These are phyloP conservation scores for Creontiades dilutus DNA, from an alignment of 2,888 invertebrate species.

Conservation along the genomic window DNA sequence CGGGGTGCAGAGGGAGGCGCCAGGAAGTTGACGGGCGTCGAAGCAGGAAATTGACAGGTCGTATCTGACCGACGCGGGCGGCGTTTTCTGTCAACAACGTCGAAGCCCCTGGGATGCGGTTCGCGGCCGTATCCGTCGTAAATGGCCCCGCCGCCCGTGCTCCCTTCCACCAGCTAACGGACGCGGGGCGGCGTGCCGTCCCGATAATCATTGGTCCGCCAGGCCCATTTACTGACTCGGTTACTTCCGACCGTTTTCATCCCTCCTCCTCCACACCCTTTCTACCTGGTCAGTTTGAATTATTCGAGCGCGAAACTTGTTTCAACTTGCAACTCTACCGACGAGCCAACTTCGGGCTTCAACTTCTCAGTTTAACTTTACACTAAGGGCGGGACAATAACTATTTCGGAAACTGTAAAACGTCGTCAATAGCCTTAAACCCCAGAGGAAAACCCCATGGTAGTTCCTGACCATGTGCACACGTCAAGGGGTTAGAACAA, in stretches of 20 bases:
- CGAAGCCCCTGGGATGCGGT: neutral
- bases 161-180: neutral
- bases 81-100: neutral
- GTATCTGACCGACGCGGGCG: constrained; percentile 45
- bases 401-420: too few relatives aligned
- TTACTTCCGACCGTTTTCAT: constrained; percentile 9
- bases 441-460: too few relatives aligned
- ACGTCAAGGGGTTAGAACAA: too few relatives aligned
- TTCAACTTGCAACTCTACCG: neutral
- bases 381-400: too few relatives aligned
- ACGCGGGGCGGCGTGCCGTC: neutral
- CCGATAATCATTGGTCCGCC: constrained; percentile 11
- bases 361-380: too few relatives aligned
- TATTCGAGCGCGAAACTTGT: constrained; percentile 6
- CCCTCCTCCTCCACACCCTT: neutral
- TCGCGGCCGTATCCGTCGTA: neutral
- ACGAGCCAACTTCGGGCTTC: too few relatives aligned
- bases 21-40: neutral
- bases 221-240: neutral
- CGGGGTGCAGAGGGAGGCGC: neutral
- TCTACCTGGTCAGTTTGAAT: neutral
- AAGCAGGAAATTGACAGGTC: constrained; percentile 60
- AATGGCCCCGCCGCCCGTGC: neutral
- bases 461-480: too few relatives aligned
- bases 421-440: too few relatives aligned